Percentiles rank a stretch among this genome's conserved stretches.
Evolutionary conservation across 2,797 vertebrate genomes (phyloP).

Genomic region (Sylvilagus floridanus): DNA sequence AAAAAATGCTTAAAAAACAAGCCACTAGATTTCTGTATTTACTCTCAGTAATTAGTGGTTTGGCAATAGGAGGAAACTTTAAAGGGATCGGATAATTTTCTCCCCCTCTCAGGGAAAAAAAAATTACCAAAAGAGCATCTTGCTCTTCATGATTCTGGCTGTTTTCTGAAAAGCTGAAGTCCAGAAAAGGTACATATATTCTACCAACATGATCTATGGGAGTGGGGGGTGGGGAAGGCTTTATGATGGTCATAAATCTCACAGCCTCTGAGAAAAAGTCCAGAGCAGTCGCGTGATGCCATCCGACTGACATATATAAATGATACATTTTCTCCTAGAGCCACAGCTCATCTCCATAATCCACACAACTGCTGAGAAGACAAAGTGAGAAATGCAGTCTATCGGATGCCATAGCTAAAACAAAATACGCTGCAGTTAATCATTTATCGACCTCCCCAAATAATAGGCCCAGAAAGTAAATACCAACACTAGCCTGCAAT

Average conservation of each 20-base stretch:
- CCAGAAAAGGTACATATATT: slow-evolving; percentile 38
- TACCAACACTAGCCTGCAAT: slow-evolving; percentile 46
- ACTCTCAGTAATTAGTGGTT: slow-evolving; percentile 41
- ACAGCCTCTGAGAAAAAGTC: slow-evolving; percentile 77
- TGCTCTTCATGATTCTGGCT: slow-evolving; percentile 39
- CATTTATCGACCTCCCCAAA: slow-evolving; percentile 64
- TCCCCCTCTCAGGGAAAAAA: not conserved
- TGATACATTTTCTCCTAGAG: slow-evolving; percentile 82
- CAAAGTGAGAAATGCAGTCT: slow-evolving; percentile 73
- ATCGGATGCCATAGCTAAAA: slow-evolving; percentile 41
- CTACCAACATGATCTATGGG: slow-evolving; percentile 70
- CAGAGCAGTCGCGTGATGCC: slow-evolving; percentile 63
- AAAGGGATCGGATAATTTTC: not conserved
- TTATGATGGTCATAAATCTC: slow-evolving; percentile 79
- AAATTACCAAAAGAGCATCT: not conserved
- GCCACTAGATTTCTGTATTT: not conserved
- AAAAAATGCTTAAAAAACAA: slow-evolving; percentile 31
- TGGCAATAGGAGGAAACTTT: not conserved
- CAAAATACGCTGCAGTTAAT: slow-evolving; percentile 77
- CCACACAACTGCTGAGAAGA: slow-evolving; percentile 82
- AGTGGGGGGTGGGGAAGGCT: not conserved
- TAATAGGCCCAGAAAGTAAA: slow-evolving; percentile 70
- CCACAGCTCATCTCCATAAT: slow-evolving; percentile 85
- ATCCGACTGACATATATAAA: slow-evolving; percentile 82
- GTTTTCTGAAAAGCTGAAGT: slow-evolving; percentile 55